Evolutionary conservation across 2,888 invertebrate species (phyloP).

Genomic region (Panopea generosa): DNA sequence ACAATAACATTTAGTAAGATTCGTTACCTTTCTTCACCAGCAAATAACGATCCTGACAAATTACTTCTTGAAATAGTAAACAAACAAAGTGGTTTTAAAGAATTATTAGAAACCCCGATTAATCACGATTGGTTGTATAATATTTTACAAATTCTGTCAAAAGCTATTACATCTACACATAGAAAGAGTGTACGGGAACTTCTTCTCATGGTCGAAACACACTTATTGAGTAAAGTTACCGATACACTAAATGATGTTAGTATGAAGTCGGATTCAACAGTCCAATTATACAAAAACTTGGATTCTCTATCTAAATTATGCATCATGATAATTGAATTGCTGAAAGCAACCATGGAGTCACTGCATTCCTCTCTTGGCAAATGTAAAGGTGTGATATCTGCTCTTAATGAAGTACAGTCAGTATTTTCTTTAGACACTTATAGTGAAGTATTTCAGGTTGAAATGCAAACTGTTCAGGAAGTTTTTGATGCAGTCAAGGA

Average conservation of each 20-base stretch:
- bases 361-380: conserved; percentile 32
- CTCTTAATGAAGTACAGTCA: conserved; percentile 17
- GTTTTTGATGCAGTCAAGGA: conserved; percentile 14
- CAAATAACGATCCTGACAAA: conserved; percentile 38
- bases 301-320: neutral
- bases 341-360: conserved; percentile 23
- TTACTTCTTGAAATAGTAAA: conserved; percentile 47
- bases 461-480: conserved; percentile 2
- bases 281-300: conserved; percentile 1
- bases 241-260: conserved; percentile 39
- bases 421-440: conserved; percentile 3
- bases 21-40: conserved; percentile 11
- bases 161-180: conserved; percentile 36
- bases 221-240: conserved; percentile 23
- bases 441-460: neutral
- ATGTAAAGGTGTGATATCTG: conserved; percentile 15
- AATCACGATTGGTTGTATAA: conserved; percentile 19
- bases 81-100: conserved; percentile 52
- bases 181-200: conserved; percentile 34
- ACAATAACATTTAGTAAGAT: conserved; percentile 23
- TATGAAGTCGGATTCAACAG: conserved; percentile 5
- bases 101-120: conserved; percentile 33
- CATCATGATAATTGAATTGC: conserved; percentile 6
- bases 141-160: conserved; percentile 39
- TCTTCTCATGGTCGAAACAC: conserved; percentile 32